These are phyloP conservation scores for Aspidoscelis tigris DNA, from an alignment of 2,113 vertebrate genomes.

Conservation along the genomic window DNA sequence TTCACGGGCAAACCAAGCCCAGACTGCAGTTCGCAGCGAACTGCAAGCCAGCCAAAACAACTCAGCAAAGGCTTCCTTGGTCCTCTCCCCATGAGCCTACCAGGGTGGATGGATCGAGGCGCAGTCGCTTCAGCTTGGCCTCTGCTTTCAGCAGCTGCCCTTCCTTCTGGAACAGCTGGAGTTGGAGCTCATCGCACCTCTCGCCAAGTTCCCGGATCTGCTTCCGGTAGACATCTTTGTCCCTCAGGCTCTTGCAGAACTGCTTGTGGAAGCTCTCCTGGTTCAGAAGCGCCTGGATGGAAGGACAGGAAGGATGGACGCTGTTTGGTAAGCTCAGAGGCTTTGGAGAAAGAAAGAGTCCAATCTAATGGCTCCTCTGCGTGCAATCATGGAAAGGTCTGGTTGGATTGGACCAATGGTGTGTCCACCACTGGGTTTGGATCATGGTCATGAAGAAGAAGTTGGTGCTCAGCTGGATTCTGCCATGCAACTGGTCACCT, in stretches of 20 bases:
- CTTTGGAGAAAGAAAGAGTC: too few relatives aligned
- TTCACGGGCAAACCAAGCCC: too few relatives aligned
- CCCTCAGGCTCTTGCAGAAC: slow-evolving; percentile 79
- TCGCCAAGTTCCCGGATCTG: slow-evolving; percentile 84
- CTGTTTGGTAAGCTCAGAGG: background rate
- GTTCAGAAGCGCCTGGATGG: slow-evolving; percentile 77
- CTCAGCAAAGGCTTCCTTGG: too few relatives aligned
- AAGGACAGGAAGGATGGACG: fast-evolving
- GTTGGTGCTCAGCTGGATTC: too few relatives aligned
- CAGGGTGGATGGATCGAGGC: slow-evolving; percentile 65
- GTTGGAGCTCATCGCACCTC: slow-evolving; percentile 83
- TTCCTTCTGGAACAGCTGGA: slow-evolving; percentile 85
- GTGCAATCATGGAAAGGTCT: too few relatives aligned
- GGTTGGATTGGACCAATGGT: too few relatives aligned
- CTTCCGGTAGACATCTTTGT: slow-evolving; percentile 88
- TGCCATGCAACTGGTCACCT: too few relatives aligned
- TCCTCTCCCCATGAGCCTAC: slow-evolving; percentile 53
- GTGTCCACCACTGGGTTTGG: too few relatives aligned
- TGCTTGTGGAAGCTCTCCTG: slow-evolving; percentile 83
- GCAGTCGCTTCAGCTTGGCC: slow-evolving; percentile 76
- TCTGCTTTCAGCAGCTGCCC: slow-evolving; percentile 80
- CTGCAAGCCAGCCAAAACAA: too few relatives aligned
- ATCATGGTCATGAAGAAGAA: too few relatives aligned
- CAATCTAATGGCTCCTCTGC: too few relatives aligned
- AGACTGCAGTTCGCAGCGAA: too few relatives aligned